A percentile compares a stretch with the other conserved stretches of the same genome.
These are phyloP conservation scores for Orcinus orca DNA, from an alignment of 2,113 vertebrate species.

Conservation along the genomic window DNA sequence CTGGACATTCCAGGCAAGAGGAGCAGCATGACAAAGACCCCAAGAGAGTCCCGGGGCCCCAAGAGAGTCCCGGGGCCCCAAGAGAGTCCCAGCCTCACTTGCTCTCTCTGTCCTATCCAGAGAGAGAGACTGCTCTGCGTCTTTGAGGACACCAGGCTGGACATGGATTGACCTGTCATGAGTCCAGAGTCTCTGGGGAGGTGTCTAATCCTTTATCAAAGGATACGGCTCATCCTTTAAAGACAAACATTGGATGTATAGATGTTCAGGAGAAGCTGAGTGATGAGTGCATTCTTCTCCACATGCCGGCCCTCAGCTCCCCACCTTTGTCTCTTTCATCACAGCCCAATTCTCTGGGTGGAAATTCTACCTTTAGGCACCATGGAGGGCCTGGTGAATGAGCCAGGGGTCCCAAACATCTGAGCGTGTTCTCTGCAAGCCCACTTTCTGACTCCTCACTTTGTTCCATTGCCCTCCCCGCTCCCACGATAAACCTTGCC, in stretches of 20 bases:
- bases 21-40: background rate
- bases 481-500: background rate
- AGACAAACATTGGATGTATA: constrained; percentile 52
- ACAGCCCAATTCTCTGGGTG: background rate
- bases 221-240: constrained; percentile 1
- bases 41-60: background rate
- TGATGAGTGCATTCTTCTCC: constrained; percentile 44
- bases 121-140: background rate
- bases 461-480: background rate
- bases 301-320: constrained; percentile 6
- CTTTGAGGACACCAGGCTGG: background rate
- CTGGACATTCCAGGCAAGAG: background rate
- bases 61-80: background rate
- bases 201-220: constrained; percentile 54
- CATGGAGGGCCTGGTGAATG: background rate
- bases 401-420: background rate
- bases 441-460: background rate
- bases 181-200: constrained; percentile 4
- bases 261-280: constrained; percentile 54
- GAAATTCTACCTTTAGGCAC: background rate
- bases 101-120: background rate
- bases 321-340: constrained; percentile 28
- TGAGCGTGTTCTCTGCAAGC: background rate
- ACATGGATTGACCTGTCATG: background rate
- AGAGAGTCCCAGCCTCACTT: background rate